These are phyloP conservation scores for Flabesymbios commensalis DNA, from an alignment of 2,888 invertebrate genomes.

Conservation along the genomic window DNA sequence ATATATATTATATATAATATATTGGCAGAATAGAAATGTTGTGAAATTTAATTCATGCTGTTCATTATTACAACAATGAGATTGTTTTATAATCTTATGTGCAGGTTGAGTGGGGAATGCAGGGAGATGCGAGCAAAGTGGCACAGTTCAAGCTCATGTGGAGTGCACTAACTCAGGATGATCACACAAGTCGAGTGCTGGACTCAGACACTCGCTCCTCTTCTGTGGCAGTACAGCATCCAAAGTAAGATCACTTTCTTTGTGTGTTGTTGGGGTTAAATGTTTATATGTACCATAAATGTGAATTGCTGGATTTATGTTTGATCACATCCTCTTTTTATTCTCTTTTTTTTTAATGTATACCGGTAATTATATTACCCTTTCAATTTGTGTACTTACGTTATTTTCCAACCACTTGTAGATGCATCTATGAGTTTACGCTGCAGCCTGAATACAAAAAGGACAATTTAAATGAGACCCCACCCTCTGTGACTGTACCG, in stretches of 20 bases:
- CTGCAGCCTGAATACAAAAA: constrained; percentile 53
- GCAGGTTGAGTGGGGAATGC: constrained; percentile 55
- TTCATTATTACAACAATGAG: no score
- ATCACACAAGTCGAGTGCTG: constrained; percentile 53
- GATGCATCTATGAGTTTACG: constrained; percentile 51
- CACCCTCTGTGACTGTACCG: constrained; percentile 54
- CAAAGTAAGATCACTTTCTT: constrained; percentile 43
- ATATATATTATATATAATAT: no score
- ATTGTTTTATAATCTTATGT: no score
- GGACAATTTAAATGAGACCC: constrained; percentile 43
- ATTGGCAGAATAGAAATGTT: no score
- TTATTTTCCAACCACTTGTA: no score
- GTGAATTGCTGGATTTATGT: background rate
- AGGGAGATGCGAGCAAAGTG: constrained; percentile 40
- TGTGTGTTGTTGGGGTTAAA: background rate
- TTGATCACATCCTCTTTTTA: background rate
- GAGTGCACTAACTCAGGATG: constrained; percentile 51
- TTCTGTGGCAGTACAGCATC: constrained; percentile 49
- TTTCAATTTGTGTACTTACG: no score
- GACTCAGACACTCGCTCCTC: constrained; percentile 46
- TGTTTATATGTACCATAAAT: background rate
- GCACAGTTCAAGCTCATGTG: constrained; percentile 57
- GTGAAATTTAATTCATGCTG: no score
- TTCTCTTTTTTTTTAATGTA: background rate
- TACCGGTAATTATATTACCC: background rate